Evolutionary conservation across 1,140 invertebrate genomes (phyloP), one percentile per base, ranked within the genome.

Genomic region (Panagrolaimus sp.): DNA sequence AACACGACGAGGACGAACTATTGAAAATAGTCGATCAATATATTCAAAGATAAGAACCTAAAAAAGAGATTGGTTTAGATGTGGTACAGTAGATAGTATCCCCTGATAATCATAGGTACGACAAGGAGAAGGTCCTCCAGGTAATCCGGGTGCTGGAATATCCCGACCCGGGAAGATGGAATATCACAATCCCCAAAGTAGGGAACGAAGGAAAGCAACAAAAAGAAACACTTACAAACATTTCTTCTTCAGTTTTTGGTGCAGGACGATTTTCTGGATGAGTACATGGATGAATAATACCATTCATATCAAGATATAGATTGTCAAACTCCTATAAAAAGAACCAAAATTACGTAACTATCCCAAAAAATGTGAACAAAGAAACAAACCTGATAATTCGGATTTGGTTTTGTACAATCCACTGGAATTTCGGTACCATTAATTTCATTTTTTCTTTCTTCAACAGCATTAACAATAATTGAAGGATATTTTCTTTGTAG

Each of bases 221-320:
- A n/a, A n/a, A n/a, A n/a, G n/a, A n/a, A 65, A 66, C 14, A 78
- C 73, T 91, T 63, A 96, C 88, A 94, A 99, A 98, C 96, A 99
- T 99, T 86, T 99, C 96, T 83, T 98, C 94, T 84, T 99, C 96
- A 87, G 94, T 92, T 86, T 93, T 94, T 0, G 96, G 96, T 0
- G 96, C 91, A 43, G 96, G 93, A 78, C 91, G 92, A 83, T 98
- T 92, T 85, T 99, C 96, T n/a, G 96, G 96, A 89, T 99, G 96
- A 48, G 94, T 97, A 84, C 96, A 99, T 21, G 96, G 96, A 88
- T 99, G 96, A 80, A 99, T 98, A 73, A 99, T 99, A 4, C 96
- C 96, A 86, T 99, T 99, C 96, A 99, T 98, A 80, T 98, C 95
- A 74, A 98, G 85, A 83, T 98, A 98, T 1, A 99, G 86, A 86